Evolutionary conservation across 1,140 invertebrate genomes (phyloP), one percentile per base, ranked within the genome.

Genomic region (Rhopalosiphum padi): DNA sequence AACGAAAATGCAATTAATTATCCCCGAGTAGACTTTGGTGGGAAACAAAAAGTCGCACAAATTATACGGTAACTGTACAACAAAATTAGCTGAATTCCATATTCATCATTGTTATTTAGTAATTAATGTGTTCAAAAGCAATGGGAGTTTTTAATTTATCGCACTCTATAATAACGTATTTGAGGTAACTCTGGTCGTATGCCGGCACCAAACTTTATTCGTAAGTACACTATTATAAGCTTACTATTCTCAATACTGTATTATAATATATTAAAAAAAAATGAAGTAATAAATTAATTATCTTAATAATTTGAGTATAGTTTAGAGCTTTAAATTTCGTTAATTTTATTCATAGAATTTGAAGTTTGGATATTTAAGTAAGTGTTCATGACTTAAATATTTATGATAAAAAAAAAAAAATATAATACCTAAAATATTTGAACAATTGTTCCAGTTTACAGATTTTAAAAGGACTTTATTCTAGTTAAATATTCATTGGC

Each of bases 91-190:
- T 90, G 60, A 46, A 90, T 90, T 60, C 37, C 37, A 90, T 90
- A 90, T 90, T 90, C 53, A 68, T 90, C 89, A 68, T 90, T 60
- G 89, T 90, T 90, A 41, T 90, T 90, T 68, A 68, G 53, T 90
- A 90, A 90, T 90, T 90, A 90, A 90, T 90, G 53, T 43, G 89
- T 68, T 68, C 89, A 90, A 68, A 90, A 30, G 89, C 35, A 55
- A 51, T 53, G 88, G 25, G 88, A 89, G 48, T 60, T 90, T 90
- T 90, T 90, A 90, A 90, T 90, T 90, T 90, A 90, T 90, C 30
- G 55, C 55, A 21, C 37, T 43, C 41, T 90, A 68, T 90, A 90
- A 89, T 68, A 90, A 68, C 25, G 89, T 90, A 41, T 90, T 90
- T 68, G 89, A 68, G 89, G 89, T 90, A 90, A 90, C 37, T 68